These are phyloP conservation scores for Microcebus tavaratra DNA, from an alignment of 2,113 vertebrate species.

Conservation along the genomic window DNA sequence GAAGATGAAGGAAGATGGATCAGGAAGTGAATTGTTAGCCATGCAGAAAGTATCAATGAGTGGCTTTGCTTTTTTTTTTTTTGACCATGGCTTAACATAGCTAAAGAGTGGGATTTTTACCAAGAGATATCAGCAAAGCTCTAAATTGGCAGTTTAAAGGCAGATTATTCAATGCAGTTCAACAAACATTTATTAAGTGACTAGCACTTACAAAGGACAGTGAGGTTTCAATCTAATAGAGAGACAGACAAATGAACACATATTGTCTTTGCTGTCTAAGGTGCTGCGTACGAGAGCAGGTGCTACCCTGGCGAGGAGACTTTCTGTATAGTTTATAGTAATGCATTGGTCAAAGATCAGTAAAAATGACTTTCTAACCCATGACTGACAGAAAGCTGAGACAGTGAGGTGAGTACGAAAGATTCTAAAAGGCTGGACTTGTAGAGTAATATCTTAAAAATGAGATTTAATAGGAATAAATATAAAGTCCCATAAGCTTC, in stretches of 20 bases:
- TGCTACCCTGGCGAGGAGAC: fast-evolving
- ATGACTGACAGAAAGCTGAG: not conserved
- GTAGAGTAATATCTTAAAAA: not conserved
- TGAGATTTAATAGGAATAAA: not conserved
- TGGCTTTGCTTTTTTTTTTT: not conserved
- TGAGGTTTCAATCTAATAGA: not conserved
- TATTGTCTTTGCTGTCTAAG: not conserved
- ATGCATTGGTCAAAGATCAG: not conserved
- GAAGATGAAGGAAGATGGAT: not conserved
- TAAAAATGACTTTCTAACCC: not conserved
- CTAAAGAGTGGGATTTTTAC: not conserved
- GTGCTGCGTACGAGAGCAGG: not conserved
- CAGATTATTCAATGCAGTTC: not conserved
- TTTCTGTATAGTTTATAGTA: not conserved
- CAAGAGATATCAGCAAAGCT: not conserved
- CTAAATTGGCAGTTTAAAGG: not conserved
- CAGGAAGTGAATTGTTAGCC: not conserved
- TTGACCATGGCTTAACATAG: not conserved
- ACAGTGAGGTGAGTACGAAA: not conserved
- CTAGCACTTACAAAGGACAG: not conserved
- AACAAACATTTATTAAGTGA: not conserved
- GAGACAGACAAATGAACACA: not conserved
- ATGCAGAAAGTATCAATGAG: not conserved
- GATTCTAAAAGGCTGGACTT: not conserved
- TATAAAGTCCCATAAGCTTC: not conserved